Conservation (phyloP, 2,888 invertebrate species). For the Lasius platythorax region DNA sequence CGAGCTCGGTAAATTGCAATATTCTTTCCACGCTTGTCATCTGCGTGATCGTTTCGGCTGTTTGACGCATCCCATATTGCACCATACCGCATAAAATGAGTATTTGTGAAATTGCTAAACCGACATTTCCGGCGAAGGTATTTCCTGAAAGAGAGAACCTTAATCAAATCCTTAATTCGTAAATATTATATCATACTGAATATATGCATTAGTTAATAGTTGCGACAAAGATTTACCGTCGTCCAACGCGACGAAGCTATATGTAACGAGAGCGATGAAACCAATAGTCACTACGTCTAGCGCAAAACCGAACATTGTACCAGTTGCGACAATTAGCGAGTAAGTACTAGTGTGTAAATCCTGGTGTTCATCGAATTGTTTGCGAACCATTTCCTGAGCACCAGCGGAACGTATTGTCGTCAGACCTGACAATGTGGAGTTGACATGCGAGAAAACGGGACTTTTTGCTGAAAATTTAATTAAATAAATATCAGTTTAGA, state of each 20-base stretch:
- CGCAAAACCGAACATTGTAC: constrained; percentile 90
- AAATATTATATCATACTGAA: background rate
- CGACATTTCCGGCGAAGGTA: constrained; percentile 90
- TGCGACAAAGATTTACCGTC: constrained; percentile 86
- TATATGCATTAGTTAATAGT: background rate
- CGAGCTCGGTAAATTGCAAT: constrained; percentile 91
- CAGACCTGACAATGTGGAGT: constrained; percentile 94
- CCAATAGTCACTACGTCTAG: constrained; percentile 89
- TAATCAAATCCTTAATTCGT: background rate
- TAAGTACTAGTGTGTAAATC: constrained; percentile 90
- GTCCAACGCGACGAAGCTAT: constrained; percentile 89
- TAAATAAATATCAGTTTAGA: constrained; percentile 28
- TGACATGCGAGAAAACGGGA: constrained; percentile 96
- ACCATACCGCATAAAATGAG: constrained; percentile 93
- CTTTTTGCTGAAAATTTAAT: constrained; percentile 87
- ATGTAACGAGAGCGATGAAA: constrained; percentile 89
- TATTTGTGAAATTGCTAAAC: constrained; percentile 91
- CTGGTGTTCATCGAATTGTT: constrained; percentile 92
- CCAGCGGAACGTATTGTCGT: constrained; percentile 94
- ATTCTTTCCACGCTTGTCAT: constrained; percentile 95
- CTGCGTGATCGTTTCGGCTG: constrained; percentile 92
- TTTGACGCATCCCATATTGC: constrained; percentile 93
- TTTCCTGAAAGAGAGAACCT: constrained; percentile 68
- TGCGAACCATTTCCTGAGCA: constrained; percentile 90
- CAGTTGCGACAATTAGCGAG: constrained; percentile 88